Evolutionary conservation across 2,113 vertebrate species (phyloP).

Genomic region (Proteles cristata): DNA sequence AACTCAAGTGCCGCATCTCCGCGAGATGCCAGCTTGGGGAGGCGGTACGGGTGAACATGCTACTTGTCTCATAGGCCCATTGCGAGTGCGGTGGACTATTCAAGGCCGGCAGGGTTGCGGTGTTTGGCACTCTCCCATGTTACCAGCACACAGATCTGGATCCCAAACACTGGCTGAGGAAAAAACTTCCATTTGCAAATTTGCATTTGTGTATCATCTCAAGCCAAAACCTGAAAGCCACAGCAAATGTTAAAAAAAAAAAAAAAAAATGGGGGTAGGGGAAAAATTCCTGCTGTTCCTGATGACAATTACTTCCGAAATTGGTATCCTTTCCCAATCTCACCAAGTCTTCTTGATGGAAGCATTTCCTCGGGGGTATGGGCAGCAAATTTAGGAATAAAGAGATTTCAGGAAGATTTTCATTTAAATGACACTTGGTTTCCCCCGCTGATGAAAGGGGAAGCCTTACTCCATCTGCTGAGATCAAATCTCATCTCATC

Average conservation of each 20-base stretch:
- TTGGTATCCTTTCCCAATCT: background rate
- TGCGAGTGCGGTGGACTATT: background rate
- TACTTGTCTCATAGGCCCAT: background rate
- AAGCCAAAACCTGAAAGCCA: slow-evolving; percentile 45
- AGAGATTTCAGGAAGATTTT: slow-evolving; percentile 84
- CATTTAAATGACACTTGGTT: slow-evolving; percentile 84
- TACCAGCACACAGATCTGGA: background rate
- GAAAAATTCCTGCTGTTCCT: slow-evolving; percentile 7
- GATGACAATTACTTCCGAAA: slow-evolving; percentile 35
- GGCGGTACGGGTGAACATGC: slow-evolving; percentile 1
- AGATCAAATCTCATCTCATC: slow-evolving; percentile 83
- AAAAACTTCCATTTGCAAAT: slow-evolving; percentile 24
- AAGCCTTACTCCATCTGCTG: slow-evolving; percentile 81
- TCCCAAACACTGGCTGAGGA: slow-evolving; percentile 37
- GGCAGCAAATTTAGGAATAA: slow-evolving; percentile 80
- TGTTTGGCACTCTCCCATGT: background rate
- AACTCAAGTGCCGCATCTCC: slow-evolving; percentile 49
- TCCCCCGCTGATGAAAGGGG: slow-evolving; percentile 79
- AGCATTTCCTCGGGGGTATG: slow-evolving; percentile 70
- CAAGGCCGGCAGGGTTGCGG: background rate
- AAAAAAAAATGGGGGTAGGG: background rate
- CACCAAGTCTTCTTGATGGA: slow-evolving; percentile 62
- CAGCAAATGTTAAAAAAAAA: background rate
- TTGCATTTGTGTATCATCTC: slow-evolving; percentile 1
- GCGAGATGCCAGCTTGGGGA: slow-evolving; percentile 48